Percentiles rank a stretch among this genome's conserved stretches.
Conservation (phyloP, 2,797 vertebrate genomes). For the Artibeus lituratus region DNA sequence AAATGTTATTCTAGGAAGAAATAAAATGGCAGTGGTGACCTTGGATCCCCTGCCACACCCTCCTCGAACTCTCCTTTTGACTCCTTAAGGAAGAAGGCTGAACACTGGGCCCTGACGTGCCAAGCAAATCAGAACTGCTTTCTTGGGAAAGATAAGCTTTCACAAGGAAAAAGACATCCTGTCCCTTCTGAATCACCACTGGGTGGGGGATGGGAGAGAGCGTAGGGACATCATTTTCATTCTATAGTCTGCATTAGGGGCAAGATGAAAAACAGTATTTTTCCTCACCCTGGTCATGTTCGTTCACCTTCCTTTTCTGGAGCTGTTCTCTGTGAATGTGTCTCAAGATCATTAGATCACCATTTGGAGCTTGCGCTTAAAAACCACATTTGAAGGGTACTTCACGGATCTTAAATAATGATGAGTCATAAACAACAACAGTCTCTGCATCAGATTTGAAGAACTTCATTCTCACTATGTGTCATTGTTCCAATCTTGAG, state of each 20-base stretch:
- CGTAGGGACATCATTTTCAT: neutral
- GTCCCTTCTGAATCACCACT: neutral
- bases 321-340: neutral
- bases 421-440: neutral
- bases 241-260: neutral
- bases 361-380: neutral
- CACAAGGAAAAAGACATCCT: conserved; percentile 27
- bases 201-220: neutral
- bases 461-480: neutral
- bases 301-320: neutral
- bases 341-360: neutral
- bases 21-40: conserved; percentile 35
- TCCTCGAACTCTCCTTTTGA: conserved; percentile 29
- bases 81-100: conserved; percentile 47
- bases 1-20: conserved; percentile 48
- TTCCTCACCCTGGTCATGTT: neutral
- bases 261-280: neutral
- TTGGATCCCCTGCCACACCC: neutral
- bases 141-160: conserved; percentile 22
- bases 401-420: neutral
- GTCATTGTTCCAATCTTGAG: neutral
- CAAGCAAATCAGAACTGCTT: conserved; percentile 28
- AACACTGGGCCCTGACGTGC: neutral
- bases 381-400: neutral
- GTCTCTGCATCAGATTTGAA: neutral